Base-by-base conservation (phyloP, 35 echinoderm and acorn worm genomes). In the Eucidaris tribuloides region DNA sequence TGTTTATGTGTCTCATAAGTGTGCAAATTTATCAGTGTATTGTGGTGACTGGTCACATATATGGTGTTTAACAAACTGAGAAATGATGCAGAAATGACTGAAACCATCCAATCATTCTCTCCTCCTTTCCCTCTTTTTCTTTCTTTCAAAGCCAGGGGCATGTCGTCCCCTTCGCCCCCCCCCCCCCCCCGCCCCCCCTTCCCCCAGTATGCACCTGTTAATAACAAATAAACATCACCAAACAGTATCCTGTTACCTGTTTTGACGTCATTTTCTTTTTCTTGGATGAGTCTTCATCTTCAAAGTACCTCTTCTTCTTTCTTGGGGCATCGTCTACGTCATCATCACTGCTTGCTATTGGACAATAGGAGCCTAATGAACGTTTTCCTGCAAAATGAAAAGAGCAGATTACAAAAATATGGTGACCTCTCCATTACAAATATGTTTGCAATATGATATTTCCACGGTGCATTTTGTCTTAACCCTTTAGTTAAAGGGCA, bases 261-360 rank as follows among this genome's bases (percentile, higher is more conserved):
- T 92, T 92, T 30, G 90, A 61, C 46, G 77, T 83, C 14, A 80
- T 20, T 77, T 83, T 93, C 28, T 50, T 88, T 27, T 81, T 65
- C 43, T 55, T 65, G 4, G 46, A 7, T 79, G 28, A 23, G 1
- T 91, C 48, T 20, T 87, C 58, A 25, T 85, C 86, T 15, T 80
- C 74, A 57, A 76, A 96, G 29, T 86, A 86, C 65, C 83, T 81
- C 44, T 81, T 94, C 58, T 76, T 90, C 78, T 81, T 90, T 39
- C 52, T 57, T 0, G 39, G 6, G 24, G 62, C 36, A 13, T 11
- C 71, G 20, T 82, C 87, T 40, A 56, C 86, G 0, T 81, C 86
- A n/a, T 76, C 83, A 58, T 80, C 80, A 55, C 56, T 59, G 59
- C 49, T 57, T 7, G 52, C 62, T 7, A 62, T 43, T 39, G 86